Percentiles rank a stretch among this genome's conserved stretches.
phyloP scores from a whole-genome alignment of 2,113 vertebrate species.

The Salvelinus namaycush region DNA sequence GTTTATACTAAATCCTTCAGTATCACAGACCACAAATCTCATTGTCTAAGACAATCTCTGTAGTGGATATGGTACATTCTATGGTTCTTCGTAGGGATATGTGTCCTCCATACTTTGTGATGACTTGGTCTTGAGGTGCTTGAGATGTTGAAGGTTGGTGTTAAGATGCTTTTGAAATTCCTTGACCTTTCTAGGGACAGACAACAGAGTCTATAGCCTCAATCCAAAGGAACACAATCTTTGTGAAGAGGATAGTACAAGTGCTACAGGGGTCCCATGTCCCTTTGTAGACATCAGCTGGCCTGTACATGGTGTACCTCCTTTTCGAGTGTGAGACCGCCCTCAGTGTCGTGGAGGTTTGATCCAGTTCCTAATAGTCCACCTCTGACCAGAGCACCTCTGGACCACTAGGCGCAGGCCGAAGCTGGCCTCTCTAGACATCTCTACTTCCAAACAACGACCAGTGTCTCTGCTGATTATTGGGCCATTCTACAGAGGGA shows the following conservation, averaged over 20 bases:
- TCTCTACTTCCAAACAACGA: conserved; percentile 85
- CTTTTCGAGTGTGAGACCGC: conserved; percentile 59
- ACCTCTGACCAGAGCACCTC: conserved; percentile 87
- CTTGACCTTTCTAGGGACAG: neutral
- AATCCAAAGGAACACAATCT: neutral
- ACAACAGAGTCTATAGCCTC: neutral
- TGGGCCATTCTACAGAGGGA: conserved; percentile 76
- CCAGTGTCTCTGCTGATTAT: conserved; percentile 86
- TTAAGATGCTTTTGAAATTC: neutral
- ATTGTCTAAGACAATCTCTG: neutral
- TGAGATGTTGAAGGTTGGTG: neutral
- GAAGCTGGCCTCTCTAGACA: conserved; percentile 86
- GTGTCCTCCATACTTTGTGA: too few relatives aligned
- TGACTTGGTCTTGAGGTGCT: neutral
- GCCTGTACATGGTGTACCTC: neutral
- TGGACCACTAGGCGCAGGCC: conserved; percentile 85
- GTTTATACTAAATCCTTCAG: neutral
- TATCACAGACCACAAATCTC: neutral
- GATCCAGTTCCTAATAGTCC: conserved; percentile 89
- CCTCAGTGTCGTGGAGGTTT: conserved; percentile 78
- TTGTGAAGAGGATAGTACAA: neutral
- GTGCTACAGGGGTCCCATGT: neutral
- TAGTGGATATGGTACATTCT: neutral
- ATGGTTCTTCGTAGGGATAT: too few relatives aligned
- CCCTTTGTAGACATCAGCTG: neutral